Conservation (phyloP, 2,888 invertebrate species). For the Lymantria monacha region DNA sequence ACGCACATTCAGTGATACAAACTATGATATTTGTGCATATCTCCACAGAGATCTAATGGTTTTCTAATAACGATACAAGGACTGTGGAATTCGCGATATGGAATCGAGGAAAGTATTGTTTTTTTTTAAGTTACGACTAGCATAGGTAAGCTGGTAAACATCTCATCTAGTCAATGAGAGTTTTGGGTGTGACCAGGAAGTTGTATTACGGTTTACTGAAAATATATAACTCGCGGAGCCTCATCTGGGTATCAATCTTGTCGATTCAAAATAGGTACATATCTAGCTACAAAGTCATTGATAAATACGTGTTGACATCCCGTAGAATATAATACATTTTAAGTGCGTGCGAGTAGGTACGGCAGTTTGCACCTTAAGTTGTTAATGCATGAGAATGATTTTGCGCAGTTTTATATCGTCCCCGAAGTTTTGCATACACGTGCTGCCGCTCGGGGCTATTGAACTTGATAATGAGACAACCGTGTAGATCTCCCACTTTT, state of each 20-base stretch:
- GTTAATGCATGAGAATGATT: conserved; percentile 55
- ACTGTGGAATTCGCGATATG: conserved; percentile 73
- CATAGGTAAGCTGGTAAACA: conserved; percentile 11
- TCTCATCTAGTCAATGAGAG: too few relatives aligned
- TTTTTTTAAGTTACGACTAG: conserved; percentile 26
- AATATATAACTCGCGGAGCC: conserved; percentile 45
- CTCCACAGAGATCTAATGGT: conserved; percentile 68
- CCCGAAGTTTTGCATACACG: conserved; percentile 78
- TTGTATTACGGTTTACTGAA: conserved; percentile 13
- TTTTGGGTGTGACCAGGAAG: conserved; percentile 47
- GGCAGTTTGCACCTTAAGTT: conserved; percentile 70
- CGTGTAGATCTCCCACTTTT: conserved; percentile 62
- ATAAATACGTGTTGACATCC: conserved; percentile 72
- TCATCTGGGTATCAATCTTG: conserved; percentile 55
- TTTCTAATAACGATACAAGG: conserved; percentile 65
- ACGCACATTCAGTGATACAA: conserved; percentile 68
- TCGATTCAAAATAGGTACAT: conserved; percentile 42
- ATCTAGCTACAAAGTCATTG: conserved; percentile 62
- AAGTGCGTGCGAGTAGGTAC: conserved; percentile 41
- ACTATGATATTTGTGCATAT: conserved; percentile 75
- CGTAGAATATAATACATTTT: conserved; percentile 69
- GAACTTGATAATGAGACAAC: conserved; percentile 79
- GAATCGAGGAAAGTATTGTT: conserved; percentile 80
- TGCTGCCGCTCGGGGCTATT: conserved; percentile 76
- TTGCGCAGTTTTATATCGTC: conserved; percentile 55